Base-by-base conservation (phyloP, 2,113 vertebrate genomes). In the Indri indri region DNA sequence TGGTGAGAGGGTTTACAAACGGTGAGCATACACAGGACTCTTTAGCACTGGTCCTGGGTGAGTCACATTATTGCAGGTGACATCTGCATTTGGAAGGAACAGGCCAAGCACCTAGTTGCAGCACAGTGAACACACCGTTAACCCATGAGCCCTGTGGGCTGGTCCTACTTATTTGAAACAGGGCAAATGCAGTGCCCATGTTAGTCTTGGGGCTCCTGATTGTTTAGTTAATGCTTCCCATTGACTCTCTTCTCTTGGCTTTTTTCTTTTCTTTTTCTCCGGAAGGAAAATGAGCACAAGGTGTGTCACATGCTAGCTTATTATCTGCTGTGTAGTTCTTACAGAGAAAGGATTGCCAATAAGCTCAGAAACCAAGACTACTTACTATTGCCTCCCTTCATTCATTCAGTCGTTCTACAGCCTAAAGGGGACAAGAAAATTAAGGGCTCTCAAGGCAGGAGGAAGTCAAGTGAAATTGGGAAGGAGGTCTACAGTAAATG, bases 181-280 rank as follows among this genome's bases (percentile, higher is more conserved):
- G 47, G 63, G 88, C 0, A 0, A 61, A n/a, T 14, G 52, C 17
- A 10, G 1, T 20, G 18, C 25, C 84, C 8, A 0, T 6, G 45
- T 47, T 47, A 27, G n/a, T 85, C 57, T 10, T 1, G 13, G 37
- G 70, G 47, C 34, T 37, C 18, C 7, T 10, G 52, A 16, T 0
- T 94, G 61, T 86, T 71, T 27, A 25, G n/a, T 86, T 40, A 61
- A 14, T 79, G 20, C 73, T n/a, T 82, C 77, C 45, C 18, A 0
- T 6, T 70, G 77, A 80, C 68, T 84, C 25, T 66, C 65, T 83
- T 85, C 94, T 95, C 54, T 30, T 59, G n/a, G 17, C 81, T 22
- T 32, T n/a, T 45, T 9, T 2, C 4, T 90, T 84, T 88, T 34
- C 61, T 54, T 30, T 47, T 57, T 68, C 89, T 95, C 81, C n/a